Percentiles rank a stretch among this genome's conserved stretches.
Conservation (phyloP, 1,140 invertebrate genomes). For the Orius insidiosus region DNA sequence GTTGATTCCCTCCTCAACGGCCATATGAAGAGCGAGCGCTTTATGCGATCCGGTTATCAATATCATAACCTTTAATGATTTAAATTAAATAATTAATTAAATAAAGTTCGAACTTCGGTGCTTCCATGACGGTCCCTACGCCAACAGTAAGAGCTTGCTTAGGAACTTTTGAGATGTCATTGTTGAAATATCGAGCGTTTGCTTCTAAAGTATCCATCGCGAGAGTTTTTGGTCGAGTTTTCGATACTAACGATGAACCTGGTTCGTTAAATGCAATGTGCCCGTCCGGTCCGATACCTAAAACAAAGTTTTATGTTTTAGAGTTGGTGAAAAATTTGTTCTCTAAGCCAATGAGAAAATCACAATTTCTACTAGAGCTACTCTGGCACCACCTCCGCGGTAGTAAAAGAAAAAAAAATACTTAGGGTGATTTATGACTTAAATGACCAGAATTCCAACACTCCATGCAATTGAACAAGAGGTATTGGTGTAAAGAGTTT, state of each 20-base stretch:
- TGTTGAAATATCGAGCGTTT: slow-evolving; percentile 92
- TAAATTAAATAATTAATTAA: slow-evolving; percentile 7
- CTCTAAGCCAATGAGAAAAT: too few species aligned
- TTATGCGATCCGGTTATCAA: slow-evolving; percentile 96
- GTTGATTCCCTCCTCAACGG: slow-evolving; percentile 92
- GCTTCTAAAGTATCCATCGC: slow-evolving; percentile 91
- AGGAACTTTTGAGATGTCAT: slow-evolving; percentile 83
- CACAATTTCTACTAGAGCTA: too few species aligned
- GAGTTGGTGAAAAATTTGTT: too few species aligned
- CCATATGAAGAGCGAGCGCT: slow-evolving; percentile 88
- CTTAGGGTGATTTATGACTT: too few species aligned
- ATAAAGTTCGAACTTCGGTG: slow-evolving; percentile 40
- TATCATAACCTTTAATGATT: slow-evolving; percentile 67
- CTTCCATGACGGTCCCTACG: slow-evolving; percentile 97
- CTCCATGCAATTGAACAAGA: too few species aligned
- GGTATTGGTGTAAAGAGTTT: too few species aligned
- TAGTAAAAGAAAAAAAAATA: too few species aligned
- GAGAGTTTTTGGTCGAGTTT: slow-evolving; percentile 90
- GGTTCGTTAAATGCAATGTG: slow-evolving; percentile 99
- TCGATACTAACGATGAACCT: slow-evolving; percentile 77
- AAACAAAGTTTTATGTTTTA: too few species aligned
- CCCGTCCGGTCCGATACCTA: slow-evolving; percentile 94
- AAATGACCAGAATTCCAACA: too few species aligned
- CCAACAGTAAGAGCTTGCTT: slow-evolving; percentile 92
- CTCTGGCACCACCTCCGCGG: too few species aligned